Evolutionary conservation across 37 sponge, comb jelly and placozoan species (phyloP).

Genomic region (Cliona cf. orientalis): DNA sequence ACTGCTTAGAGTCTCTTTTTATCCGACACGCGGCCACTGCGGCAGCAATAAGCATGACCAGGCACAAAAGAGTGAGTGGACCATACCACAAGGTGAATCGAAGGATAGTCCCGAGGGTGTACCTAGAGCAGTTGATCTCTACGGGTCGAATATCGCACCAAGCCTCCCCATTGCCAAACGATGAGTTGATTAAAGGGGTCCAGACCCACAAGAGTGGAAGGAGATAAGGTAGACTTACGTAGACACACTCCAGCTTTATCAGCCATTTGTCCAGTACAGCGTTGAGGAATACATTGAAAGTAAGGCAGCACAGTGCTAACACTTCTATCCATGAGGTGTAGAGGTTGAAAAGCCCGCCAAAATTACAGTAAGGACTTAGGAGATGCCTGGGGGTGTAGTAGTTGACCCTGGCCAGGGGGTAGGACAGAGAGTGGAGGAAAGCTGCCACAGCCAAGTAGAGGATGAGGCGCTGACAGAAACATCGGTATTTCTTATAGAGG

Average conservation of each 20-base stretch:
- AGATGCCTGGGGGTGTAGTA: conserved; percentile 17
- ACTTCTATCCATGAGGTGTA: conserved; percentile 22
- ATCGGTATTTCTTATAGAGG: conserved; percentile 41
- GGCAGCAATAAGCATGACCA: not conserved
- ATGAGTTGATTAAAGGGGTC: conserved; percentile 14
- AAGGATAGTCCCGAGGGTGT: not conserved
- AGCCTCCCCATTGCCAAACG: conserved; percentile 16
- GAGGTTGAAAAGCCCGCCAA: conserved; percentile 41
- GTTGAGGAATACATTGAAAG: conserved; percentile 6
- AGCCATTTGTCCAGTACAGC: not conserved
- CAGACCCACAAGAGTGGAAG: conserved; percentile 40
- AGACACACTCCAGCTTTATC: conserved; percentile 6
- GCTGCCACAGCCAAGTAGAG: conserved; percentile 40
- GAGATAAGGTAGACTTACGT: not conserved
- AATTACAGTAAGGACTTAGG: conserved; percentile 29
- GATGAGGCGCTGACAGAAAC: conserved; percentile 42
- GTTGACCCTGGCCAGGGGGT: conserved; percentile 24
- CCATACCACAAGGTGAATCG: conserved; percentile 42
- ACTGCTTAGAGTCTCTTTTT: not conserved
- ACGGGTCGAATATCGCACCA: conserved; percentile 26
- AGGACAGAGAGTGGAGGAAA: conserved; percentile 40
- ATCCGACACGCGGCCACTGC: not conserved
- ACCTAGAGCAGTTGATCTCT: conserved; percentile 8
- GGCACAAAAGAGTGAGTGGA: conserved; percentile 14
- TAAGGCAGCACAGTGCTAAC: conserved; percentile 16